Evolutionary conservation across 2,113 vertebrate species (phyloP).

Genomic region (Origma solitaria): DNA sequence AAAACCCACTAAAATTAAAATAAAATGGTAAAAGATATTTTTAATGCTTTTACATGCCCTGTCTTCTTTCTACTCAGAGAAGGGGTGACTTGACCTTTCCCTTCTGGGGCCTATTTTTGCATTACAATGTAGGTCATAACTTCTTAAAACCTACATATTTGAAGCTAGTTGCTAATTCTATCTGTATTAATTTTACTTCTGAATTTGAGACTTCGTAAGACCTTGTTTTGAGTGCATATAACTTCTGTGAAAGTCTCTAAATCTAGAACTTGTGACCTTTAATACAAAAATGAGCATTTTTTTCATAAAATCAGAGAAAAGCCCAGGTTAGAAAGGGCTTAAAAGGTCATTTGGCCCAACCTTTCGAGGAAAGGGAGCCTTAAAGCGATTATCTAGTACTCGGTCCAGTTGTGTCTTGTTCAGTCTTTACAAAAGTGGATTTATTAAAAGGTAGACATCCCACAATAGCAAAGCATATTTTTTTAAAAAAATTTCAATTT

Average conservation of each 20-base stretch:
- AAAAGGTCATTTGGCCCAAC: background rate
- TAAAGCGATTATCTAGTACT: background rate
- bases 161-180: constrained; percentile 4
- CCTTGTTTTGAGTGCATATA: background rate
- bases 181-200: constrained; percentile 16
- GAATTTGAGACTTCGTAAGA: background rate
- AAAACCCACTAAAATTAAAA: background rate
- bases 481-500: background rate
- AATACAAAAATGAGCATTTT: background rate
- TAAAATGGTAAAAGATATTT: background rate
- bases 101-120: constrained; percentile 14
- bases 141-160: constrained; percentile 1
- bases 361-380: background rate
- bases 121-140: constrained; percentile 32
- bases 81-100: background rate
- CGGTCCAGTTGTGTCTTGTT: fast-evolving
- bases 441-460: background rate
- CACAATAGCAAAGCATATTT: background rate
- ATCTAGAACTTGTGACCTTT: background rate
- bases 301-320: background rate
- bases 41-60: background rate
- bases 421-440: background rate
- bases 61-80: background rate
- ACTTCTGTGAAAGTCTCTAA: background rate
- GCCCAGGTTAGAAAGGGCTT: background rate